Evolutionary conservation across 1,140 invertebrate species (phyloP).

Genomic region (Neuroterus valhalla): DNA sequence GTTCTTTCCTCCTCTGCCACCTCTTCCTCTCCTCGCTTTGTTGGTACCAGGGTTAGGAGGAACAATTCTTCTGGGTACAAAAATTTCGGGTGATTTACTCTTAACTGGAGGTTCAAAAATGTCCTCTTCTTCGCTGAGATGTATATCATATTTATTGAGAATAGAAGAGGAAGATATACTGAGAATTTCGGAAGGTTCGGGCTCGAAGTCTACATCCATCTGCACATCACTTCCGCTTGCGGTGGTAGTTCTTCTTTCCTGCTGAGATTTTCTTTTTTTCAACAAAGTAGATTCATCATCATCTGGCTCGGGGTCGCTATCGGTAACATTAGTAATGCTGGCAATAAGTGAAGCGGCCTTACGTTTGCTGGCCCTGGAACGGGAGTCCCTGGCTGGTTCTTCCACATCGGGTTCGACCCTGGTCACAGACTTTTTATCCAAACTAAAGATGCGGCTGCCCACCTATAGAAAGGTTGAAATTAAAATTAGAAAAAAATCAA

Average conservation of each 20-base stretch:
- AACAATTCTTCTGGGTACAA: constrained; percentile 43
- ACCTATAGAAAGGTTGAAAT: constrained; percentile 58
- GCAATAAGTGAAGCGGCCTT: constrained; percentile 50
- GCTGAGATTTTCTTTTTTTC: constrained; percentile 54
- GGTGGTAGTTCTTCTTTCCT: constrained; percentile 28
- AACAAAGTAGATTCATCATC: constrained; percentile 24
- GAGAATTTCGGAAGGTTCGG: constrained; percentile 29
- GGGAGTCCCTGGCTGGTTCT: constrained; percentile 31
- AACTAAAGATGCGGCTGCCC: constrained; percentile 44
- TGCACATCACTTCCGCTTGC: constrained; percentile 16
- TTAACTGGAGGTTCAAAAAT: constrained; percentile 18
- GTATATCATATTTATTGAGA: constrained; percentile 17
- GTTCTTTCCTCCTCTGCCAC: constrained; percentile 30
- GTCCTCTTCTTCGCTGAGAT: constrained; percentile 33
- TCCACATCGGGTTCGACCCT: constrained; percentile 42
- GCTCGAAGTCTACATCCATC: constrained; percentile 3
- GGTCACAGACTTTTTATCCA: constrained; percentile 31
- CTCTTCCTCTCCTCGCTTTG: neutral
- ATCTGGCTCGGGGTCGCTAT: constrained; percentile 48
- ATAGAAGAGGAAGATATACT: neutral
- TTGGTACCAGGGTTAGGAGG: constrained; percentile 39
- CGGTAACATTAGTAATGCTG: constrained; percentile 25
- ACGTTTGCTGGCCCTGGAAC: constrained; percentile 56
- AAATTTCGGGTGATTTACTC: constrained; percentile 10
- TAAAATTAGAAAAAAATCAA: constrained; percentile 54